Evolutionary conservation across 2,797 vertebrate species (phyloP).

Genomic region (Notoglanidium macrostoma): DNA sequence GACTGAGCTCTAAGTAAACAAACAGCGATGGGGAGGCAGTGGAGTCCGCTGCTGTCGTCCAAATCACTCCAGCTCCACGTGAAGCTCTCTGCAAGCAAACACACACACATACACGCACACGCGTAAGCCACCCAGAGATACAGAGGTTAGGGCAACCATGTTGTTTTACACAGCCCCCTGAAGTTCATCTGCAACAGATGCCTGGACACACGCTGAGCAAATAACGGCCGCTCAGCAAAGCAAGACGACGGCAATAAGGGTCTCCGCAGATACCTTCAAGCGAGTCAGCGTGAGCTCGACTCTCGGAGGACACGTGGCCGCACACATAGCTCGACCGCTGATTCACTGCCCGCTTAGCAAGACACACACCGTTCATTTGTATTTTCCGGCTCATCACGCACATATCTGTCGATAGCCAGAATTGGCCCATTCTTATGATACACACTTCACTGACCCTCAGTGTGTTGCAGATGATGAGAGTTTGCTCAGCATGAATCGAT

Average conservation of each 20-base stretch:
- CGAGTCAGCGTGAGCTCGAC: conserved; percentile 9
- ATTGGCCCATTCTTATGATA: conserved; percentile 1
- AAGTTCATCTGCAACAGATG: conserved; percentile 38
- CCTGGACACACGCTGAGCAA: conserved; percentile 36
- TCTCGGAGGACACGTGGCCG: conserved; percentile 24
- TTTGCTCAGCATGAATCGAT: background rate
- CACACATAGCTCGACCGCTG: background rate
- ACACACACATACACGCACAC: conserved; percentile 11
- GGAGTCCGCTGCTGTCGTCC: background rate
- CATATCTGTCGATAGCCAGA: background rate
- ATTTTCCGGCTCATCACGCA: background rate
- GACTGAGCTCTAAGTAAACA: conserved; percentile 33
- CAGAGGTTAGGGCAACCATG: conserved; percentile 12
- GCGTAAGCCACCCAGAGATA: conserved; percentile 6
- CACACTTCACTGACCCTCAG: background rate
- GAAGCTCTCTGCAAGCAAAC: background rate
- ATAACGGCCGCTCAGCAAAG: conserved; percentile 36
- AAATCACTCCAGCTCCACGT: background rate
- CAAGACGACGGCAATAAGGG: conserved; percentile 35
- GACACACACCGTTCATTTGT: conserved; percentile 30
- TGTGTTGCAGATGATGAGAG: background rate
- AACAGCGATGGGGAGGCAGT: background rate
- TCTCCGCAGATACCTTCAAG: conserved; percentile 37
- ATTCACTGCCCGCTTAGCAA: background rate
- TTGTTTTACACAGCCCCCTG: conserved; percentile 11